A percentile compares a stretch with the other conserved stretches of the same genome.
Conservation (phyloP, 2,113 vertebrate species). For the Nansenia antarctica region DNA sequence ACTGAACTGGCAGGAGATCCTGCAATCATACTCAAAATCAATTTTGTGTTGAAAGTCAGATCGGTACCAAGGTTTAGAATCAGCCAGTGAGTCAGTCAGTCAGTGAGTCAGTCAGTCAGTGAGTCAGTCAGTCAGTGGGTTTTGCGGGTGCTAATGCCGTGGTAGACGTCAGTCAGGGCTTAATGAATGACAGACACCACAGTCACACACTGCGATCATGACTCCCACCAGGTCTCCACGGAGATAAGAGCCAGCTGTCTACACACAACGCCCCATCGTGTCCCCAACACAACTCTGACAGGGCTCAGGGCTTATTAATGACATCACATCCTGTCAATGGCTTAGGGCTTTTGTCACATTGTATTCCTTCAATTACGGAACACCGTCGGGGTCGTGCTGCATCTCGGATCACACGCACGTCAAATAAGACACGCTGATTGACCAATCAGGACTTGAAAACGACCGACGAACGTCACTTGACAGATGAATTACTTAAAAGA, state of each 20-base stretch:
- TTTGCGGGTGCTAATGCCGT: conserved; percentile 35
- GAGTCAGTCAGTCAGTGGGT: conserved; percentile 1
- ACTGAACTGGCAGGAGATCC: not conserved
- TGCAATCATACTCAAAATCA: not conserved
- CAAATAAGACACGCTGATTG: too few species aligned
- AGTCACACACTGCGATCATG: conserved; percentile 52
- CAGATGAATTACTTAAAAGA: too few species aligned
- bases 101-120: conserved; percentile 3
- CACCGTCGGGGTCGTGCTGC: too few species aligned
- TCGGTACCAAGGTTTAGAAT: not conserved
- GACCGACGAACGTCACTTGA: too few species aligned
- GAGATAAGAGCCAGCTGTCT: conserved; percentile 45
- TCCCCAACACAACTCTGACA: conserved; percentile 40
- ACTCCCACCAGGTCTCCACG: conserved; percentile 58
- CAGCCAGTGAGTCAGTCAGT: not conserved
- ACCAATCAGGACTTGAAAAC: too few species aligned
- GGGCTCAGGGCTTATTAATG: not conserved
- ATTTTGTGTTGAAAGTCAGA: not conserved
- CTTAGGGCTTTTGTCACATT: not conserved
- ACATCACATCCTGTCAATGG: not conserved
- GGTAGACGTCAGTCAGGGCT: conserved; percentile 48
- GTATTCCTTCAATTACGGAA: too few species aligned
- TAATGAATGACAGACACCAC: conserved; percentile 63
- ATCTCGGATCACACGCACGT: too few species aligned
- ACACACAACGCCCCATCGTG: too few species aligned